These are phyloP conservation scores for Melanocharis versteri DNA, from an alignment of 2,113 vertebrate genomes.

Conservation along the genomic window DNA sequence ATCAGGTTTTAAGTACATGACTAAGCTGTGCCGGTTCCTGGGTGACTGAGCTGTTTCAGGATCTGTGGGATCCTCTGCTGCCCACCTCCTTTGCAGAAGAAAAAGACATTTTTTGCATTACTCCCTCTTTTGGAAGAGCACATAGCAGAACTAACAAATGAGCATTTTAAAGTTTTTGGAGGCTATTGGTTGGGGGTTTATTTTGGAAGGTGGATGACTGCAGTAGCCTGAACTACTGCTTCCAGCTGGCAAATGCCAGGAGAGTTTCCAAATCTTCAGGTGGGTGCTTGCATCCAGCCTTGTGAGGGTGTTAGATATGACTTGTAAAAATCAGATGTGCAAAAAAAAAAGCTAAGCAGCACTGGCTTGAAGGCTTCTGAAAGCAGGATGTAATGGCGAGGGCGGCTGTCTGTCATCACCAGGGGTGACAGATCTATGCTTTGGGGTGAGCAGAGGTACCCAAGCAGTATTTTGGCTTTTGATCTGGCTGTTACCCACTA, in stretches of 20 bases:
- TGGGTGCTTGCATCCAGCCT: neutral
- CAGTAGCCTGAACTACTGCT: neutral
- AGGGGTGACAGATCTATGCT: neutral
- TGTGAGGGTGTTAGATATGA: accelerated
- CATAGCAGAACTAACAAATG: neutral
- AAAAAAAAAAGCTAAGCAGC: neutral
- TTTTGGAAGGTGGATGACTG: neutral
- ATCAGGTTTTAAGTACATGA: neutral
- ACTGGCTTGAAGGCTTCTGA: neutral
- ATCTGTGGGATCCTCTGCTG: neutral
- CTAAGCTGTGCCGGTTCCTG: neutral
- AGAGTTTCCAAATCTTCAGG: neutral
- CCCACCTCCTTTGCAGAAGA: neutral
- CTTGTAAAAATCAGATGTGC: neutral
- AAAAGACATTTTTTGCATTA: neutral
- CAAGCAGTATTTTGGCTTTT: accelerated
- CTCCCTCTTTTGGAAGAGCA: neutral
- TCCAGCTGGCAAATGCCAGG: neutral
- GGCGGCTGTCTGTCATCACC: accelerated
- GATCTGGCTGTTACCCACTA: neutral
- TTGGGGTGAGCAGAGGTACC: neutral
- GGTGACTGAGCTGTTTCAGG: neutral
- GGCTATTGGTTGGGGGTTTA: neutral
- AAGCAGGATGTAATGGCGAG: accelerated
- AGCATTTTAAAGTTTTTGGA: neutral